Evolutionary conservation across 2,113 vertebrate genomes (phyloP).

Genomic region (Patagioenas fasciata): DNA sequence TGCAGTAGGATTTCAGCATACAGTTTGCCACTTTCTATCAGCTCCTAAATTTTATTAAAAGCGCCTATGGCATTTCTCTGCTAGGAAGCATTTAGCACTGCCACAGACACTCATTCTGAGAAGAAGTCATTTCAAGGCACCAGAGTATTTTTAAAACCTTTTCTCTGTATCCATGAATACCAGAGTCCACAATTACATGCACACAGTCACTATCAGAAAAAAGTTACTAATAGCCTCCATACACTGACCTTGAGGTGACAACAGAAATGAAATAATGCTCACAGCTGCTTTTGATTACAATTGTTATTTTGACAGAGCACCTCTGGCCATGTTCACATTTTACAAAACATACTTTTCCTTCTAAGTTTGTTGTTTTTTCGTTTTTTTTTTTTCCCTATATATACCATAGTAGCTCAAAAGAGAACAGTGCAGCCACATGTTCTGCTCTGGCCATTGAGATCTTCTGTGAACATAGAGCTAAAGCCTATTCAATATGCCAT

Average conservation of each 20-base stretch:
- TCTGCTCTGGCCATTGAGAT: neutral
- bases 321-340: neutral
- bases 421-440: neutral
- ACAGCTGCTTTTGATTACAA: neutral
- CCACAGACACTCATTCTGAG: slow-evolving; percentile 41
- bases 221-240: neutral
- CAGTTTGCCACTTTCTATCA: slow-evolving; percentile 17
- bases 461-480: neutral
- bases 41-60: slow-evolving; percentile 43
- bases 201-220: neutral
- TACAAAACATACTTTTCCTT: neutral
- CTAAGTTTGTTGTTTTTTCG: neutral
- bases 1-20: slow-evolving; percentile 12
- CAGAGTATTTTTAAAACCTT: slow-evolving; percentile 15
- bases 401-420: neutral
- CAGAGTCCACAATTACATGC: neutral
- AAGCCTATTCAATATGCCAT: neutral
- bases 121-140: slow-evolving; percentile 30
- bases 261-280: neutral
- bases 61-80: slow-evolving; percentile 39
- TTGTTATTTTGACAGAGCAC: neutral
- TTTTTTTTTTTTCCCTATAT: neutral
- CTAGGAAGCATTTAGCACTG: slow-evolving; percentile 52
- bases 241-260: neutral
- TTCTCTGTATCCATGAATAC: neutral